These are phyloP conservation scores for Pegoplata infirma DNA, from an alignment of 2,888 invertebrate genomes.

Conservation along the genomic window DNA sequence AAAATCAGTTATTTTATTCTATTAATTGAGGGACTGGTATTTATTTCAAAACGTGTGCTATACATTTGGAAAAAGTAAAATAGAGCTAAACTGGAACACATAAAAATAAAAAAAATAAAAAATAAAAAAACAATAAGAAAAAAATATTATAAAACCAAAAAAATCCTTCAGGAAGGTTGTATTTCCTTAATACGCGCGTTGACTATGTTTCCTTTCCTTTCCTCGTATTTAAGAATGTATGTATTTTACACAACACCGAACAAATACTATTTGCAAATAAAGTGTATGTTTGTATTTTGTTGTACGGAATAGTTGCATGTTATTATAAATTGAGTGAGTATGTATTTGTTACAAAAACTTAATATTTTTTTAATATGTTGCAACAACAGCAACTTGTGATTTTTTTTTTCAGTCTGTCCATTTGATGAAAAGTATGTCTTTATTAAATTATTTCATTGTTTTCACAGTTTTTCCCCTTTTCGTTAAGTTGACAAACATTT, in stretches of 20 bases:
- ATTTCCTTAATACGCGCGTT: slow-evolving; percentile 65
- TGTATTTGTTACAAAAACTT: neutral
- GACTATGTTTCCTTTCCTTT: slow-evolving; percentile 57
- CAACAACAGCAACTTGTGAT: neutral
- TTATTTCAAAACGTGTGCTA: too few species aligned
- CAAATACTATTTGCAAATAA: too few species aligned
- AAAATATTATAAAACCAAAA: slow-evolving; percentile 20
- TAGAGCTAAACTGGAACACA: neutral
- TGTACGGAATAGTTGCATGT: neutral
- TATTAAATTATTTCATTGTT: slow-evolving; percentile 38
- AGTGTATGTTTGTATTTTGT: neutral
- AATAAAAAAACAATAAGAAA: slow-evolving; percentile 5
- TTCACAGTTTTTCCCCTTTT: slow-evolving; percentile 28
- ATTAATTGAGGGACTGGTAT: too few species aligned
- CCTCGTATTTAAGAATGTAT: slow-evolving; percentile 43
- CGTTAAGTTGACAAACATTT: slow-evolving; percentile 65
- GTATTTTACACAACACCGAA: too few species aligned
- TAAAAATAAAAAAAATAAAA: too few species aligned
- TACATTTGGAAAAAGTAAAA: slow-evolving; percentile 19
- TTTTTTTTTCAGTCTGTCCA: slow-evolving; percentile 8
- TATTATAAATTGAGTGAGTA: neutral
- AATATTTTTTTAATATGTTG: neutral
- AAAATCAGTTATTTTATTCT: too few species aligned
- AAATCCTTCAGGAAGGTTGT: slow-evolving; percentile 65
- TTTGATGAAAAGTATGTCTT: neutral